Base-by-base conservation (phyloP, 2,888 invertebrate species). In the Megaustenia siamemsis region DNA sequence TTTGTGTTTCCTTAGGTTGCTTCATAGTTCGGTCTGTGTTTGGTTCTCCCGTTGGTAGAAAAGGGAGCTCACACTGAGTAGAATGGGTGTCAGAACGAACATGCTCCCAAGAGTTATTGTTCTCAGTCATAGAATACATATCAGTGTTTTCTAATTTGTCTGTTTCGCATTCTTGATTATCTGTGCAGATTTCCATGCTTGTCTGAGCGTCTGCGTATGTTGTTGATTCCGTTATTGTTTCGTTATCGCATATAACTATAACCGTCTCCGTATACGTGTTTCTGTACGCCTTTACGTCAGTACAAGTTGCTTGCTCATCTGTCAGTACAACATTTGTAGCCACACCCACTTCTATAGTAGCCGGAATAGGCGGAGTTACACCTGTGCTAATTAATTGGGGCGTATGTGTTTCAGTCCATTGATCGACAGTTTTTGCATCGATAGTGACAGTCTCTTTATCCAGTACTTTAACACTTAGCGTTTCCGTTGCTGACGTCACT, bases 291-390 rank as follows among this genome's bases (percentile, higher is more conserved):
- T 88, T 86, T 35, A 89, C 86, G 40, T 90, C 89, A 35, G 92
- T 92, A 86, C 90, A 87, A 12, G 91, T 92, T n/a, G 89, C 90
- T 77, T 92, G 91, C 76, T 92, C 91, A 89, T 91, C 90, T 12
- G 87, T 83, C 2, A 88, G 84, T n/a, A 91, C 86, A 0, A 89
- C 86, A 69, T 88, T 89, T 5, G 92, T 92, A 43, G 88, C 88
- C 18, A 90, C 88, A 21, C 89, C 88, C 1, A 89, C 89, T n/a
- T 92, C 91, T 35, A 90, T 80, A 18, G 90, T 91, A 18, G 90
- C 90, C 1, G 91, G 90, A 53, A 90, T 77, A 10, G 89, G 89
- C 0, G 92, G 91, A 21, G 90, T 89, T 40, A 91, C 89, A 32
- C 91, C 92, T 0, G 92, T 91, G 86, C 90, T 91, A 32, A 92